Conservation (phyloP, 2,888 invertebrate species). For the Ichneumoninae sp. region DNA sequence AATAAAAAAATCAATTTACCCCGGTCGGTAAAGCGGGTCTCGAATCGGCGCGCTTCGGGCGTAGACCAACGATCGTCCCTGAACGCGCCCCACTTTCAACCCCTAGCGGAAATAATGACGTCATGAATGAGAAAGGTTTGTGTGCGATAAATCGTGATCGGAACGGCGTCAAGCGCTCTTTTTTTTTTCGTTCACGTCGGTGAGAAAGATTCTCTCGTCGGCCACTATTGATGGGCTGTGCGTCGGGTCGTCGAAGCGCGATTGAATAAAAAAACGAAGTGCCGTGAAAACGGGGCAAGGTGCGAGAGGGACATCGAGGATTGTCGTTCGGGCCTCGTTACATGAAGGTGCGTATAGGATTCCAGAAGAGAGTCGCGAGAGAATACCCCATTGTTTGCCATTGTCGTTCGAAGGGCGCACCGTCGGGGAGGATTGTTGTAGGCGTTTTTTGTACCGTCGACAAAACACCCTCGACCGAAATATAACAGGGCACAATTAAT, state of each 20-base stretch:
- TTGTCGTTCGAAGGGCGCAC: conserved; percentile 26
- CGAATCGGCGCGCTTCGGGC: conserved; percentile 62
- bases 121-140: conserved; percentile 75
- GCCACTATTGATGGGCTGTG: conserved; percentile 42
- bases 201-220: conserved; percentile 22
- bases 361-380: conserved; percentile 23
- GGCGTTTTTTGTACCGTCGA: conserved; percentile 45
- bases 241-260: conserved; percentile 39
- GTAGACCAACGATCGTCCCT: conserved; percentile 66
- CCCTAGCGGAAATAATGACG: conserved; percentile 79
- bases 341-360: conserved; percentile 64
- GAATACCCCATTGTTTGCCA: conserved; percentile 60
- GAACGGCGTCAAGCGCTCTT: conserved; percentile 54
- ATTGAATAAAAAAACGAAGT: conserved; percentile 10
- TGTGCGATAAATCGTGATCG: conserved; percentile 60
- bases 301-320: conserved; percentile 24
- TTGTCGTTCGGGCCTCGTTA: conserved; percentile 44
- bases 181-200: not conserved
- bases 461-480: conserved; percentile 38
- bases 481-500: conserved; percentile 43
- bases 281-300: not conserved
- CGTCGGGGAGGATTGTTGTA: conserved; percentile 45
- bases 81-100: conserved; percentile 70
- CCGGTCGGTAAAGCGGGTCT: conserved; percentile 25
- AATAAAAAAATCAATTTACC: not conserved